These are phyloP conservation scores for Escarpia spicata DNA, from an alignment of 2,888 invertebrate species.

Conservation along the genomic window DNA sequence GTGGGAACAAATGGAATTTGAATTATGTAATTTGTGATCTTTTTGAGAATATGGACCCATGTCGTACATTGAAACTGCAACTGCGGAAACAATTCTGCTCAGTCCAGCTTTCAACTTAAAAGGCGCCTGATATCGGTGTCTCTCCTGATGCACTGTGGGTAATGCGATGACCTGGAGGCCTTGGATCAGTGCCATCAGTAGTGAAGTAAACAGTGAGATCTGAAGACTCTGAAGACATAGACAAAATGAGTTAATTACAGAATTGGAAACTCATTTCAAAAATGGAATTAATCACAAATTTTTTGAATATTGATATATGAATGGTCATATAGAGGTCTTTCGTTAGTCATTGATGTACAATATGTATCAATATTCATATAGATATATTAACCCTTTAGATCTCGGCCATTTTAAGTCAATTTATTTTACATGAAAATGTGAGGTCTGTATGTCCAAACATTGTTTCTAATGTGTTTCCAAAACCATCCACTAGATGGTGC, in stretches of 20 bases:
- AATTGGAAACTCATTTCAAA: not conserved
- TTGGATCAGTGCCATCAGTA: not conserved
- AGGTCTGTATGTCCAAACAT: too few species aligned
- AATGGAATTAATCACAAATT: not conserved
- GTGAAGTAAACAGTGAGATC: not conserved
- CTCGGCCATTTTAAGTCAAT: too few species aligned
- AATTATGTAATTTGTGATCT: not conserved
- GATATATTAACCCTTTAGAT: too few species aligned
- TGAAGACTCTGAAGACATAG: not conserved
- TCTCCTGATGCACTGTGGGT: not conserved
- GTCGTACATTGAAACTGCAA: not conserved
- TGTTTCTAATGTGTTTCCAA: too few species aligned
- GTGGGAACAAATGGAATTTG: not conserved
- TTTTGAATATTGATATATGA: not conserved
- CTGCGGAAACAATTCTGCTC: not conserved
- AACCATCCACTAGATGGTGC: too few species aligned
- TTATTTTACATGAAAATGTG: too few species aligned
- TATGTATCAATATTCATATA: too few species aligned
- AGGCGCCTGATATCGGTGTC: not conserved
- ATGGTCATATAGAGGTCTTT: too few species aligned
- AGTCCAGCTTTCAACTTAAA: not conserved
- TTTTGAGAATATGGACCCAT: not conserved
- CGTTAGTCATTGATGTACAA: too few species aligned
- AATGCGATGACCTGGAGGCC: not conserved
- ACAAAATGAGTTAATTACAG: not conserved